Evolutionary conservation across 2,888 invertebrate species (phyloP), one percentile per base, ranked within the genome.

Genomic region (Baccha elongata): DNA sequence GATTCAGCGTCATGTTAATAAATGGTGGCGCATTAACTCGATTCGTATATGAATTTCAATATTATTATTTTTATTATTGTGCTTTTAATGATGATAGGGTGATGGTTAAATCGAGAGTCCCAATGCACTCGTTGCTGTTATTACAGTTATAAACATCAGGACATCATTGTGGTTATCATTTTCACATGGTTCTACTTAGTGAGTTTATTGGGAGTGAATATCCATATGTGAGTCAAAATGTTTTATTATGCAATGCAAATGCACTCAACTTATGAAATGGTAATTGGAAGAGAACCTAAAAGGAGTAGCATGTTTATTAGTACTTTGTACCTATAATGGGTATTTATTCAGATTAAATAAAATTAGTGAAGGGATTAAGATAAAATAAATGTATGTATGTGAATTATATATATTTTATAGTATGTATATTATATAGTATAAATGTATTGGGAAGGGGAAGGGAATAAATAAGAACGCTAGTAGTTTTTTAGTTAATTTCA

Each of bases 91-190:
- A 53, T 48, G 64, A 48, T 64, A 23, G 17, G 48, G 48, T n/a
- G n/a, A 64, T 64, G 26, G 53, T 29, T 32, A 32, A 37, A 2
- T 10, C 8, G 35, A 6, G 15, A 48, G 35, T 78, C 78, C 73
- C 73, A 60, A 73, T 73, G 62, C 73, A 62, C 79, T 73, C 37
- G 26, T 46, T 21, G 26, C 37, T 67, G 44, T 67, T 15, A 65
- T 72, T 72, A 67, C 50, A 60, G 29, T 35, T 67, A 52, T 60
- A 52, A 78, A 44, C 52, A 72, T 67, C 72, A 60, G 58, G 58
- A 78, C 72, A 72, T 78, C 65, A 78, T 78, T 60, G 65, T 50
- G 69, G 52, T 44, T 72, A 78, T 67, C 72, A 58, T 35, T 46
- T 65, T 78, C 71, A 58, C 71, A 52, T 48, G 58, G 42, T 50